A percentile compares a stretch with the other conserved stretches of the same genome.
These are phyloP conservation scores for Raja brachyura DNA, from an alignment of 2,113 vertebrate species.

Conservation along the genomic window DNA sequence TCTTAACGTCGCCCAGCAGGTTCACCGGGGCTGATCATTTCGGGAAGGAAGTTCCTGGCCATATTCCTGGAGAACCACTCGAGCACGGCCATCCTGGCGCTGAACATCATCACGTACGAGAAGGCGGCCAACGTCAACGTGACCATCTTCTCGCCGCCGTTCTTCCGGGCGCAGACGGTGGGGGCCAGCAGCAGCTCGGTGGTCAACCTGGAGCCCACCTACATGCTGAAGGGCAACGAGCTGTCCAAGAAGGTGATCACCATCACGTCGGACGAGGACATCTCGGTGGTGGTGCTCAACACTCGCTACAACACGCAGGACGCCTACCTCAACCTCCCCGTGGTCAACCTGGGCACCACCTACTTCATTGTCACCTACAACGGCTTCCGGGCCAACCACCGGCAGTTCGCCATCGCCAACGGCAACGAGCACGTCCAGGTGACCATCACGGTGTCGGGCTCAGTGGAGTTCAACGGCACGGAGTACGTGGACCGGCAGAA, in stretches of 20 bases:
- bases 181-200: neutral
- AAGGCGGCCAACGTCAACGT: neutral
- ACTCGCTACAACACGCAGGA: neutral
- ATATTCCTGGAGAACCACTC: neutral
- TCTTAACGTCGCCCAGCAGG: neutral
- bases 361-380: neutral
- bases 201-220: neutral
- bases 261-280: neutral
- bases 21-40: neutral
- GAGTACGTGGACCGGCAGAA: neutral
- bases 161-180: neutral
- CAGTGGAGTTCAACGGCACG: neutral
- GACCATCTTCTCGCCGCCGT: neutral
- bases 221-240: constrained; percentile 7
- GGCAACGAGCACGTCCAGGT: neutral
- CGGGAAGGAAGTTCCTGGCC: neutral
- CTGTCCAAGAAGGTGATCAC: neutral
- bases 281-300: neutral
- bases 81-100: neutral
- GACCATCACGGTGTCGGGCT: neutral
- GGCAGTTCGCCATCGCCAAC: constrained; percentile 26
- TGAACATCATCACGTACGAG: constrained; percentile 4
- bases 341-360: neutral
- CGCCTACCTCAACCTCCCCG: neutral
- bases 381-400: neutral